Evolutionary conservation across 2,797 vertebrate genomes (phyloP).

Genomic region (Pseudomugil tenellus): DNA sequence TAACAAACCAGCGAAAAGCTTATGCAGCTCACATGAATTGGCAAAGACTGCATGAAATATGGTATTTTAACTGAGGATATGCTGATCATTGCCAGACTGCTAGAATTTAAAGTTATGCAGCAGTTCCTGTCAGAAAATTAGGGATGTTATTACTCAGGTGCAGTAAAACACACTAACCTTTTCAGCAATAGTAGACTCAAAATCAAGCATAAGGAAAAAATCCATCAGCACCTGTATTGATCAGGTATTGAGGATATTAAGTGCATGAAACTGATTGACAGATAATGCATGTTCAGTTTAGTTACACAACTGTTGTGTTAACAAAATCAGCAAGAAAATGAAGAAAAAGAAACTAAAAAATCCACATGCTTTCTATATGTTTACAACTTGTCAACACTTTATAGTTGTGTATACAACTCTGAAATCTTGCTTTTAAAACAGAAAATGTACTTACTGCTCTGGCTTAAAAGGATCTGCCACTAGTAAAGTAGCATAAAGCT

Average conservation of each 20-base stretch:
- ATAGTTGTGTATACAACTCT: neutral
- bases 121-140: neutral
- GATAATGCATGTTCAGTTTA: neutral
- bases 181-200: neutral
- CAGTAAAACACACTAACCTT: neutral
- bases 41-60: neutral
- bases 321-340: neutral
- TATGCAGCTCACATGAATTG: neutral
- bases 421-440: neutral
- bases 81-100: neutral
- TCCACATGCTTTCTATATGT: too few relatives aligned
- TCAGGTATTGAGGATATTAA: neutral
- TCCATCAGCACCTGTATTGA: too few relatives aligned
- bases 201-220: neutral
- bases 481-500: constrained; percentile 2
- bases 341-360: neutral
- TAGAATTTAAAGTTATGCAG: neutral
- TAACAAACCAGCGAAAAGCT: constrained; percentile 19
- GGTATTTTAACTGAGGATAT: neutral
- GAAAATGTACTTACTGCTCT: neutral
- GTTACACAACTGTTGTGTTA: neutral
- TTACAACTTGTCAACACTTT: too few relatives aligned
- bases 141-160: constrained; percentile 1
- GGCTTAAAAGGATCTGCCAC: constrained; percentile 38
- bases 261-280: neutral